A percentile compares a stretch with the other conserved stretches of the same genome.
These are phyloP conservation scores for Zaprionus bogoriensis DNA, from an alignment of 2,888 invertebrate species.

Conservation along the genomic window DNA sequence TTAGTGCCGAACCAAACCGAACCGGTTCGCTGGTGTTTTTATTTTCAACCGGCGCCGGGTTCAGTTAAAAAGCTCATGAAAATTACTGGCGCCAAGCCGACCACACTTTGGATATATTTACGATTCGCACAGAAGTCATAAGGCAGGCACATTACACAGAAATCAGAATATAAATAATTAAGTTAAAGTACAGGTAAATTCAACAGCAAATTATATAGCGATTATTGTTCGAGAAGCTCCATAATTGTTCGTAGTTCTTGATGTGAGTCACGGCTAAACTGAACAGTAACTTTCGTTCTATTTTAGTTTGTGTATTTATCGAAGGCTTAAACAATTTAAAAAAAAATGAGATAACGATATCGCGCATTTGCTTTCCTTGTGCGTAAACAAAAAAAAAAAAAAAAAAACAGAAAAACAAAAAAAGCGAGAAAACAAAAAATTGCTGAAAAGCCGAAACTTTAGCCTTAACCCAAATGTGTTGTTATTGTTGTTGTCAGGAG, in stretches of 20 bases:
- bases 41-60: slow-evolving; percentile 16
- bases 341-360: slow-evolving; percentile 37
- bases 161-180: slow-evolving; percentile 43
- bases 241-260: slow-evolving; percentile 7
- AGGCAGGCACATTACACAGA: slow-evolving; percentile 30
- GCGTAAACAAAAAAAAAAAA: slow-evolving; percentile 6
- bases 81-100: slow-evolving; percentile 11
- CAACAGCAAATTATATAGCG: slow-evolving; percentile 36
- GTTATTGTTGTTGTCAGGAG: slow-evolving; percentile 43
- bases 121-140: slow-evolving; percentile 19
- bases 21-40: slow-evolving; percentile 33
- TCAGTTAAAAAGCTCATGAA: slow-evolving; percentile 4
- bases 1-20: neutral
- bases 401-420: neutral
- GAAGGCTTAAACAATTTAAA: slow-evolving; percentile 24
- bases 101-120: slow-evolving; percentile 30
- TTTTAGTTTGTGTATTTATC: slow-evolving; percentile 30
- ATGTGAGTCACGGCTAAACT: no score
- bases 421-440: slow-evolving; percentile 27
- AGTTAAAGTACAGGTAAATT: slow-evolving; percentile 32
- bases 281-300: slow-evolving; percentile 17
- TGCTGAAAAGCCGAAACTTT: slow-evolving; percentile 38
- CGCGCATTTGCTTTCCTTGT: slow-evolving; percentile 49
- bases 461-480: slow-evolving; percentile 64
- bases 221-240: slow-evolving; percentile 17